A percentile compares a stretch with the other conserved stretches of the same genome.
Evolutionary conservation across 1,140 invertebrate species (phyloP).

Genomic region (Elymnias hypermnestra): DNA sequence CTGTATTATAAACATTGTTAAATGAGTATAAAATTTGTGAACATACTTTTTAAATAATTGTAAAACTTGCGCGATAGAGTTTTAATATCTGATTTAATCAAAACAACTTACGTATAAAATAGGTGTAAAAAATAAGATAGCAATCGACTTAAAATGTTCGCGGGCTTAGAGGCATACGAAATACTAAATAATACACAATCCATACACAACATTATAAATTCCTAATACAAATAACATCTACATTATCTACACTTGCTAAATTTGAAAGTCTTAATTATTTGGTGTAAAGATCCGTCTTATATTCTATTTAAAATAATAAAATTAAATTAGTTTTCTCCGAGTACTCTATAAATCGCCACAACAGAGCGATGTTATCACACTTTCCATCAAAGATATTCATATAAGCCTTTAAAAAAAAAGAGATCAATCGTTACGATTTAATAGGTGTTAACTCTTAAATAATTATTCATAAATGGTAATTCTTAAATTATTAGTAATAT

Average conservation of each 20-base stretch:
- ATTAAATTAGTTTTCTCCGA: constrained; percentile 12
- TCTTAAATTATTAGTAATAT: constrained; percentile 1
- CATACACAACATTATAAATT: constrained; percentile 50
- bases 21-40: no score
- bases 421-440: constrained; percentile 19
- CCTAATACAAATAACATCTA: constrained; percentile 63
- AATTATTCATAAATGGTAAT: constrained; percentile 1
- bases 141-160: constrained; percentile 4
- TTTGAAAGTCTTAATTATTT: constrained; percentile 65
- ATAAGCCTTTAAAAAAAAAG: constrained; percentile 11
- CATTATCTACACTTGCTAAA: constrained; percentile 58
- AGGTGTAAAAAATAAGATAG: constrained; percentile 1
- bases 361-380: constrained; percentile 21
- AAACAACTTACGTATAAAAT: no score
- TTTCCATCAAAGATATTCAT: constrained; percentile 18
- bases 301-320: constrained; percentile 43
- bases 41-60: neutral
- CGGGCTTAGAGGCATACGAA: constrained; percentile 26
- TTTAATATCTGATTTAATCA: no score
- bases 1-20: no score
- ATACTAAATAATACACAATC: constrained; percentile 34
- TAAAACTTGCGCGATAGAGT: constrained; percentile 2
- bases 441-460: constrained; percentile 10
- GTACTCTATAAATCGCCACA: constrained; percentile 12
- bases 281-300: constrained; percentile 73